Evolutionary conservation across 2,888 invertebrate genomes (phyloP).

Genomic region (Stenodera caucasica): DNA sequence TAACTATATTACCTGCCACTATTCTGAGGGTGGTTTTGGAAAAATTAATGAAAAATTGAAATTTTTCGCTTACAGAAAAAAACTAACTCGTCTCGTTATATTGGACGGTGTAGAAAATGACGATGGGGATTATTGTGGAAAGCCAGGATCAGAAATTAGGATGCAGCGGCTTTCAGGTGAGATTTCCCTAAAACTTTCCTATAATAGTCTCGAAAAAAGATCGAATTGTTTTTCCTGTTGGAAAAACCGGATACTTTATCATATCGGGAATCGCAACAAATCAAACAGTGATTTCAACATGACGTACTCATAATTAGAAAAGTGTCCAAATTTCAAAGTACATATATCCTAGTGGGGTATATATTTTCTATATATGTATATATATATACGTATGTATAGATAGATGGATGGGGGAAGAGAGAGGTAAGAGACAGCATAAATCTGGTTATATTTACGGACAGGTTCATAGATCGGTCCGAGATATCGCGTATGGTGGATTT

Average conservation of each 20-base stretch:
- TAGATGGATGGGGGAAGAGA: slow-evolving; percentile 7
- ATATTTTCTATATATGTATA: slow-evolving; percentile 4
- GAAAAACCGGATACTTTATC: neutral
- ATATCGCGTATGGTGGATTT: slow-evolving; percentile 52
- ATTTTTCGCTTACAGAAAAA: neutral
- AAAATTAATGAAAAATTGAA: neutral
- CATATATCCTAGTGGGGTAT: neutral
- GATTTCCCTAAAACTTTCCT: neutral
- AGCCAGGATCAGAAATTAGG: neutral
- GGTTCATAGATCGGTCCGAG: slow-evolving; percentile 54
- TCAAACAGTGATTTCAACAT: slow-evolving; percentile 43
- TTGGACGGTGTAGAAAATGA: neutral
- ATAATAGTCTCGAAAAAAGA: neutral
- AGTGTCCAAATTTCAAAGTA: slow-evolving; percentile 29
- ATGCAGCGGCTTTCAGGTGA: neutral
- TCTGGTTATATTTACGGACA: slow-evolving; percentile 54
- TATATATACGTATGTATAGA: no score
- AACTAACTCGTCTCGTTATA: neutral
- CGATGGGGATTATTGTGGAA: neutral
- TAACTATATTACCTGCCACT: slow-evolving; percentile 12
- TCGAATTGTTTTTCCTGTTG: slow-evolving; percentile 13
- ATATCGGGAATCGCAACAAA: slow-evolving; percentile 29
- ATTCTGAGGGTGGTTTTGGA: neutral
- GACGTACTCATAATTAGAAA: slow-evolving; percentile 44
- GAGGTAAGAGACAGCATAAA: slow-evolving; percentile 47